Evolutionary conservation across 2,113 vertebrate genomes (phyloP).

Genomic region (Embiotoca jacksoni): DNA sequence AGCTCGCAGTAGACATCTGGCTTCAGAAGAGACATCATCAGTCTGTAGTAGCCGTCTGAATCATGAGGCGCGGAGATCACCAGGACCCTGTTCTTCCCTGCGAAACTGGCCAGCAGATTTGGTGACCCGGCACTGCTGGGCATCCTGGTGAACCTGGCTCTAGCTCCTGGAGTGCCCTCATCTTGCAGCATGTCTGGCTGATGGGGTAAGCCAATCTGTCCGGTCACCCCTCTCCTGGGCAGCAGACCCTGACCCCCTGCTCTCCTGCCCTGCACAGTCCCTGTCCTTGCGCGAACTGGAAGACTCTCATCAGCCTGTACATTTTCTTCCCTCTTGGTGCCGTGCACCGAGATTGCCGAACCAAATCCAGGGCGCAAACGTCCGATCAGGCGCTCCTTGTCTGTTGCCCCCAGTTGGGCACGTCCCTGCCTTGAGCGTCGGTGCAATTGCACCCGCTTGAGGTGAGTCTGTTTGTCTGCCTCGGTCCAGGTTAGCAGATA

Average conservation of each 20-base stretch:
- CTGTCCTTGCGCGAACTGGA: constrained; percentile 18
- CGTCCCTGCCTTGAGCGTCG: constrained; percentile 44
- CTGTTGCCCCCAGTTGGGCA: not conserved
- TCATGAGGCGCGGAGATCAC: constrained; percentile 95
- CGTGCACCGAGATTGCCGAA: constrained; percentile 70
- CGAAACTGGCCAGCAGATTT: constrained; percentile 93
- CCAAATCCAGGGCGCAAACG: constrained; percentile 54
- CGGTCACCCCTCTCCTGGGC: constrained; percentile 62
- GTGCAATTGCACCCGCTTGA: constrained; percentile 34
- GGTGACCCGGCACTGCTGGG: constrained; percentile 89
- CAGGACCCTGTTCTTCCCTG: constrained; percentile 94
- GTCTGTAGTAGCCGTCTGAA: constrained; percentile 95
- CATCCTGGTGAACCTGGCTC: constrained; percentile 85
- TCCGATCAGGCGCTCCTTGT: constrained; percentile 21
- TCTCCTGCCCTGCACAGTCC: constrained; percentile 30
- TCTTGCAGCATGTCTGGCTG: constrained; percentile 84
- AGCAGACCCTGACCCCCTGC: constrained; percentile 14
- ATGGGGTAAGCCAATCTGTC: constrained; percentile 58
- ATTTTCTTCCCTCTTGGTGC: constrained; percentile 28
- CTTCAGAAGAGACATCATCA: constrained; percentile 98
- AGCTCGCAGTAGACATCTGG: constrained; percentile 96
- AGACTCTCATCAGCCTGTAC: constrained; percentile 72
- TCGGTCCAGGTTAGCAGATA: constrained; percentile 84
- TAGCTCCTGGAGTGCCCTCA: constrained; percentile 81
- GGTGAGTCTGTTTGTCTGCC: constrained; percentile 58